Percentiles rank a stretch among this genome's conserved stretches.
phyloP scores from a whole-genome alignment of 2,888 invertebrate species.

The Galerucella pusilla region DNA sequence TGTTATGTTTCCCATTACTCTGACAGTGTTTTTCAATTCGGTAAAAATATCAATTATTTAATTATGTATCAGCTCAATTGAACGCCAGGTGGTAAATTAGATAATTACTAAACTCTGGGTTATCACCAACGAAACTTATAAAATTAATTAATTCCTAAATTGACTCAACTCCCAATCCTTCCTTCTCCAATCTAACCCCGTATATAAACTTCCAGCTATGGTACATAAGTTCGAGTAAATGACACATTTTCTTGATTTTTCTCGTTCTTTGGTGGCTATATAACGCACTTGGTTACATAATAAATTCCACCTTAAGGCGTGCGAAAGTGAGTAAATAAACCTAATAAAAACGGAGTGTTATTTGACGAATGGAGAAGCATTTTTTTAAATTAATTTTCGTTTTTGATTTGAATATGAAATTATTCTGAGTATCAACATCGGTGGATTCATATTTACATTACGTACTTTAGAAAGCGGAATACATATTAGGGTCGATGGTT shows the following conservation, averaged over 20 bases:
- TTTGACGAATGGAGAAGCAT: conserved; percentile 13
- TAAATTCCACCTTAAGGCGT: conserved; percentile 29
- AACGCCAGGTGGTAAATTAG: too few species aligned
- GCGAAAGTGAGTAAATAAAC: conserved; percentile 19
- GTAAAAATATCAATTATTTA: too few species aligned
- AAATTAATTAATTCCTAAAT: too few species aligned
- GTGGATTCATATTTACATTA: not conserved
- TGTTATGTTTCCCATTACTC: too few species aligned
- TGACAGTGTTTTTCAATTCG: too few species aligned
- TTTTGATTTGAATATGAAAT: conserved; percentile 3
- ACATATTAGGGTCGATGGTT: not conserved
- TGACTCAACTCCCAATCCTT: not conserved
- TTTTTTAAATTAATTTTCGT: conserved; percentile 22
- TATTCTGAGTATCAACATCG: not conserved
- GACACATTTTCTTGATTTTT: conserved; percentile 29
- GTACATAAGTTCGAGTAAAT: conserved; percentile 27
- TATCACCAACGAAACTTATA: too few species aligned
- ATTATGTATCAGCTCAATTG: too few species aligned
- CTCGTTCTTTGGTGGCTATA: conserved; percentile 17
- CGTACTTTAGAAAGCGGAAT: not conserved
- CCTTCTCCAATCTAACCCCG: not conserved
- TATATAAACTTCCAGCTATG: conserved; percentile 15
- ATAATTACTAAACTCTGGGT: too few species aligned
- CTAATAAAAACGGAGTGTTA: conserved; percentile 11
- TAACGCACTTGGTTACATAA: conserved; percentile 30